Evolutionary conservation across 1,140 invertebrate species (phyloP).

Genomic region (Drosophila kohkoa): DNA sequence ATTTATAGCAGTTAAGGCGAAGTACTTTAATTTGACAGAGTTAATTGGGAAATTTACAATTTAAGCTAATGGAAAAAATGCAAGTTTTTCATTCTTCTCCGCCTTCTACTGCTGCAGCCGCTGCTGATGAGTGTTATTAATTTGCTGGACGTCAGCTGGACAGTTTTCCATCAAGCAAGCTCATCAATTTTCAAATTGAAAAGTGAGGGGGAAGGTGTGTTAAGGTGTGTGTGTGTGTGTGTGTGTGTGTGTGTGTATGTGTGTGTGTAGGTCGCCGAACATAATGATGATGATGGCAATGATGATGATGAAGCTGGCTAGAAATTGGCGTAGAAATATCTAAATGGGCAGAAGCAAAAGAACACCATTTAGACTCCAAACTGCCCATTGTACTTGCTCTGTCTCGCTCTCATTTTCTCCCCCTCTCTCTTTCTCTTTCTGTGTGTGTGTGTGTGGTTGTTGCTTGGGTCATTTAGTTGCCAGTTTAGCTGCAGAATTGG

Average conservation of each 20-base stretch:
- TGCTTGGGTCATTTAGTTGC: conserved; percentile 48
- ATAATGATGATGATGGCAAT: conserved; percentile 26
- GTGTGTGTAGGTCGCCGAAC: conserved; percentile 20
- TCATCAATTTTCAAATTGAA: conserved; percentile 75
- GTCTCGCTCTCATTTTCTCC: not conserved
- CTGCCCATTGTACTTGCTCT: conserved; percentile 12
- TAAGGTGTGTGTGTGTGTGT: not conserved
- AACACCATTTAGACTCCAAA: conserved; percentile 19
- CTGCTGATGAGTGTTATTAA: conserved; percentile 22
- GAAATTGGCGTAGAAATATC: conserved; percentile 48
- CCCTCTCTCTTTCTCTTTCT: not conserved
- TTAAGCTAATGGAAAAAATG: conserved; percentile 1
- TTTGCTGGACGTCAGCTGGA: conserved; percentile 44
- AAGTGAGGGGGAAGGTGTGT: conserved; percentile 24
- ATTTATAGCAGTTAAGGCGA: not conserved
- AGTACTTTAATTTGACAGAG: conserved; percentile 2
- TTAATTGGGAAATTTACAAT: conserved; percentile 3
- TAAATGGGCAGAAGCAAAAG: conserved; percentile 30
- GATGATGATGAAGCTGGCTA: conserved; percentile 48
- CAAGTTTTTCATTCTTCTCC: too few species aligned
- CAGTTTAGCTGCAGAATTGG: conserved; percentile 50
- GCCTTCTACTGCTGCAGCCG: too few species aligned
- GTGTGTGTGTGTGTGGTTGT: conserved; percentile 9
- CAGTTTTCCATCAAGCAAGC: conserved; percentile 67
- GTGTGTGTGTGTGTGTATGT: conserved; percentile 5